Evolutionary conservation across 1,140 invertebrate species (phyloP).

Genomic region (Gonioctena quinquepunctata): DNA sequence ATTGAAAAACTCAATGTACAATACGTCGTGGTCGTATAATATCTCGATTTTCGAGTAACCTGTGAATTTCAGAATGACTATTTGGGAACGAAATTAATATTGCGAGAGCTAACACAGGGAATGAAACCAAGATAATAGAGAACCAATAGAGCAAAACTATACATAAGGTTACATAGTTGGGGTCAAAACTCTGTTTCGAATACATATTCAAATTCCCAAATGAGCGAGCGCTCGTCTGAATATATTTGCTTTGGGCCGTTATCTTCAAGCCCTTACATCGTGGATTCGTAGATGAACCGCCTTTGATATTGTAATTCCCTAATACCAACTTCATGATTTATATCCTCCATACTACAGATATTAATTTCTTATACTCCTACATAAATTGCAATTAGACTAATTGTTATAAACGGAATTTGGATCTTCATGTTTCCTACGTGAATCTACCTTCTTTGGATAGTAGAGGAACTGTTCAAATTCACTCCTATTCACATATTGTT

Average conservation of each 20-base stretch:
- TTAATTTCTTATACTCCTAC: constrained; percentile 39
- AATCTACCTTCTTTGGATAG: neutral
- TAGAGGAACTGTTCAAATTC: too few species aligned
- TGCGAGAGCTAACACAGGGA: neutral
- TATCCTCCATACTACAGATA: constrained; percentile 38
- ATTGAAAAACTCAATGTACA: too few species aligned
- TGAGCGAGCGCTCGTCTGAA: constrained; percentile 45
- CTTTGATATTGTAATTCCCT: constrained; percentile 53
- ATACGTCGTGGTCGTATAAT: too few species aligned
- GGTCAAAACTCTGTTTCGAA: constrained; percentile 45
- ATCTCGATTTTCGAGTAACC: too few species aligned
- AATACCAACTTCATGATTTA: constrained; percentile 48
- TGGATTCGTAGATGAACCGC: constrained; percentile 48
- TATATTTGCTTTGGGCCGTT: constrained; percentile 49
- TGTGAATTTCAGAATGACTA: too few species aligned
- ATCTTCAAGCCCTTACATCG: constrained; percentile 45
- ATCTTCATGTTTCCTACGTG: neutral
- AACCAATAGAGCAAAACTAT: constrained; percentile 44
- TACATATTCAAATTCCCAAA: constrained; percentile 53
- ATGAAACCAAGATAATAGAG: constrained; percentile 35
- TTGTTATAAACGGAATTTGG: constrained; percentile 10
- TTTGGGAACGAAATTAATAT: neutral
- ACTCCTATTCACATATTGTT: too few species aligned
- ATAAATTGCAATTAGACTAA: constrained; percentile 37
- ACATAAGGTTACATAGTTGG: constrained; percentile 33